A percentile compares a stretch with the other conserved stretches of the same genome.
These are phyloP conservation scores for Onychostruthus taczanowskii DNA, from an alignment of 2,113 vertebrate species.

Conservation along the genomic window DNA sequence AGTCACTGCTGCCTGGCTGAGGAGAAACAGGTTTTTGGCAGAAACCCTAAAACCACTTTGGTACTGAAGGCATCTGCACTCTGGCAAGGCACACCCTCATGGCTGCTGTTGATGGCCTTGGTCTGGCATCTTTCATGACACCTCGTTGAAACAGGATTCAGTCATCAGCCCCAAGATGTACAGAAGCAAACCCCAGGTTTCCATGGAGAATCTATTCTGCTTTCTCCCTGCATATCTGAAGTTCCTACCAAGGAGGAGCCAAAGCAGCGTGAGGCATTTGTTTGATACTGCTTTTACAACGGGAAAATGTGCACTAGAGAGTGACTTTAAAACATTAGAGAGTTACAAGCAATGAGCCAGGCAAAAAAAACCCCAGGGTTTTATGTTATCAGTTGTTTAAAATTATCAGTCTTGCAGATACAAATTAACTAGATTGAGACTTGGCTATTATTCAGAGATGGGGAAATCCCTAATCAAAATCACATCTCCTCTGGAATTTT, in stretches of 20 bases:
- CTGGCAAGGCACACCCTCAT: not conserved
- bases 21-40: not conserved
- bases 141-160: not conserved
- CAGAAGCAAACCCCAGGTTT: conserved; percentile 9
- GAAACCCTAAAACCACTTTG: not conserved
- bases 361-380: not conserved
- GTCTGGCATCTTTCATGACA: not conserved
- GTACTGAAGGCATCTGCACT: not conserved
- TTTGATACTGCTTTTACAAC: not conserved
- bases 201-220: not conserved
- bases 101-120: not conserved
- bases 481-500: not conserved
- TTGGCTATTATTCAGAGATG: not conserved
- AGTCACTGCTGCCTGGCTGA: not conserved
- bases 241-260: not conserved
- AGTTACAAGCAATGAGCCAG: not conserved
- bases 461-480: not conserved
- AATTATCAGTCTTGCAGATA: not conserved
- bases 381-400: not conserved
- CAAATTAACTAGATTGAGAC: not conserved
- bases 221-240: not conserved
- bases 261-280: not conserved
- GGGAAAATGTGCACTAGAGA: not conserved
- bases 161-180: not conserved
- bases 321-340: not conserved